Evolutionary conservation across 2,113 vertebrate genomes (phyloP).

Genomic region (Gavialis gangeticus): DNA sequence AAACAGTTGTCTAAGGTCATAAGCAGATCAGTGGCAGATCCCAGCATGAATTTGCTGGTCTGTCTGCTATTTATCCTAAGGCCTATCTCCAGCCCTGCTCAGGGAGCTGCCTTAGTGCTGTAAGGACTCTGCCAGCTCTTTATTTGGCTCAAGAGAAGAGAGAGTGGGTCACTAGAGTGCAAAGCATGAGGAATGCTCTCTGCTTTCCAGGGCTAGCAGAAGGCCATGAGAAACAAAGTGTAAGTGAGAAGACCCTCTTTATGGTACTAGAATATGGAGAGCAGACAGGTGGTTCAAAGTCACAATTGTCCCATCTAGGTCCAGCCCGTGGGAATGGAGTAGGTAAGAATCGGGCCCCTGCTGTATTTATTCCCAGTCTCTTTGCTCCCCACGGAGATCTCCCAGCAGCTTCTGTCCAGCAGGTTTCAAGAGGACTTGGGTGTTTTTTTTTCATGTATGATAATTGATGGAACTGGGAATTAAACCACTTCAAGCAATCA

Average conservation of each 20-base stretch:
- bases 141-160: too few relatives aligned
- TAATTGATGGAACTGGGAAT: not conserved
- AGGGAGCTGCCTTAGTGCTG: not conserved
- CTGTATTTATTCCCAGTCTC: not conserved
- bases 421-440: not conserved
- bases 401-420: not conserved
- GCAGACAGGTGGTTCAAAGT: not conserved
- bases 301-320: not conserved
- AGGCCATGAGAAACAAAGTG: not conserved
- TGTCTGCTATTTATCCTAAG: not conserved
- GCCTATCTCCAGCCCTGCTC: not conserved
- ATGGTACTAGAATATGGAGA: not conserved
- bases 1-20: rapidly evolving
- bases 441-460: not conserved
- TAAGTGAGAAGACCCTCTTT: not conserved
- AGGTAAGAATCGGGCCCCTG: not conserved
- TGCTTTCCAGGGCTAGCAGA: not conserved
- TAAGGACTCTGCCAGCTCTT: not conserved
- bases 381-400: not conserved
- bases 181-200: not conserved
- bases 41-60: not conserved
- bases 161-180: not conserved
- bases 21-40: not conserved
- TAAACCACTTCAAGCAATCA: not conserved
- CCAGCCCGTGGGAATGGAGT: not conserved